These are phyloP conservation scores for Panthera uncia DNA, from an alignment of 2,113 vertebrate species.

Conservation along the genomic window DNA sequence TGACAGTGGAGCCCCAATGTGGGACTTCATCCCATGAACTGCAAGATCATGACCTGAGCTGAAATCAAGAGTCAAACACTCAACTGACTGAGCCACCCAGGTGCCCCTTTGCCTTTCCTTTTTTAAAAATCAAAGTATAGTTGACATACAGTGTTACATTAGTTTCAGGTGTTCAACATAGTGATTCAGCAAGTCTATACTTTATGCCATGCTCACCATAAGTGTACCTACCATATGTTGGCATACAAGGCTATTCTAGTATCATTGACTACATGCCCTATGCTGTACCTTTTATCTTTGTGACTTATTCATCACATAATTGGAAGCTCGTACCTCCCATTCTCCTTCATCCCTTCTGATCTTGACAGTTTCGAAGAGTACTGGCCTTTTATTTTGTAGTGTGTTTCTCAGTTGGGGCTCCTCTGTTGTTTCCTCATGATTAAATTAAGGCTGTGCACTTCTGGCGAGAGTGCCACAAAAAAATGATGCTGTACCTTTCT, in stretches of 20 bases:
- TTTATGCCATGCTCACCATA: neutral
- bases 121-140: neutral
- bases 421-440: neutral
- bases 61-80: too few species aligned
- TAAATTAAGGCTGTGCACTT: neutral
- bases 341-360: neutral
- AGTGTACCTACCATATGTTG: neutral
- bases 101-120: neutral
- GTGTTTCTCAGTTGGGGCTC: neutral
- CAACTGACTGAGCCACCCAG: too few species aligned
- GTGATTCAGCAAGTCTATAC: neutral
- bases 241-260: neutral
- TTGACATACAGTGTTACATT: neutral
- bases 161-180: neutral
- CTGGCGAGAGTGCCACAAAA: neutral
- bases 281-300: neutral
- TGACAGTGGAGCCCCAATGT: too few species aligned
- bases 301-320: neutral
- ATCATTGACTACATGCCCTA: neutral
- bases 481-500: neutral
- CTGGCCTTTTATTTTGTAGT: neutral
- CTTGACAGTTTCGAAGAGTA: neutral
- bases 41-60: too few species aligned
- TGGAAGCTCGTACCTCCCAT: neutral
- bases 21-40: too few species aligned